Evolutionary conservation across 1,140 invertebrate species (phyloP).

Genomic region (Nasonia giraulti): DNA sequence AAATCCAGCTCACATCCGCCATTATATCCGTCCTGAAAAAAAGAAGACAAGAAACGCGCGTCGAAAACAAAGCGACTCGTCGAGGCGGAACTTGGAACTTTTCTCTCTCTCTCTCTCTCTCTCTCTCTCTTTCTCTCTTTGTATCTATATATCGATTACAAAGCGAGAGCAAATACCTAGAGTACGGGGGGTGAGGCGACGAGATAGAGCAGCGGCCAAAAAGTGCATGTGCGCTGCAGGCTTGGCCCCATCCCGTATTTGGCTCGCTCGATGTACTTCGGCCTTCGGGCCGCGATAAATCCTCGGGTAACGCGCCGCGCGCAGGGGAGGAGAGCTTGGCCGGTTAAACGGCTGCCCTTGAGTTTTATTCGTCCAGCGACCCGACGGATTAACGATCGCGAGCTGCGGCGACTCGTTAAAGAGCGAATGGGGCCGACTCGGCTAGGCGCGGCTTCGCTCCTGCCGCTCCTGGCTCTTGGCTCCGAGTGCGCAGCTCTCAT

Average conservation of each 20-base stretch:
- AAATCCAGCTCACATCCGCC: too few species aligned
- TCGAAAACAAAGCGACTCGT: too few species aligned
- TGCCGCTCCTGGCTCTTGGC: neutral
- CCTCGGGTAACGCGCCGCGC: neutral
- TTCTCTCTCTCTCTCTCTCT: neutral
- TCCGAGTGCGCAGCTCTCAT: neutral
- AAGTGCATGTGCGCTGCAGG: neutral
- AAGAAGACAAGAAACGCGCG: too few species aligned
- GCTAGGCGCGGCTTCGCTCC: too few species aligned
- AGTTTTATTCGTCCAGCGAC: conserved; percentile 32
- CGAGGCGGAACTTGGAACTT: too few species aligned
- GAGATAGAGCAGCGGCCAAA: neutral
- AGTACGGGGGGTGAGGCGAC: neutral
- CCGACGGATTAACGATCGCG: conserved; percentile 24
- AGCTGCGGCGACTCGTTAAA: conserved; percentile 25
- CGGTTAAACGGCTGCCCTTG: conserved; percentile 32
- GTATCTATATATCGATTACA: conserved; percentile 13
- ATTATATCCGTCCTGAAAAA: too few species aligned
- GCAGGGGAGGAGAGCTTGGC: neutral
- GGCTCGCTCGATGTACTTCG: conserved; percentile 29
- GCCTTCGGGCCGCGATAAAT: conserved; percentile 25
- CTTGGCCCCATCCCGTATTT: neutral
- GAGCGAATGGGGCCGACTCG: neutral
- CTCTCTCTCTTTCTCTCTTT: too few species aligned
- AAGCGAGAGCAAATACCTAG: neutral